phyloP scores from a whole-genome alignment of 23 tunicate genomes.

The Oikopleura vanhoeffeni region DNA sequence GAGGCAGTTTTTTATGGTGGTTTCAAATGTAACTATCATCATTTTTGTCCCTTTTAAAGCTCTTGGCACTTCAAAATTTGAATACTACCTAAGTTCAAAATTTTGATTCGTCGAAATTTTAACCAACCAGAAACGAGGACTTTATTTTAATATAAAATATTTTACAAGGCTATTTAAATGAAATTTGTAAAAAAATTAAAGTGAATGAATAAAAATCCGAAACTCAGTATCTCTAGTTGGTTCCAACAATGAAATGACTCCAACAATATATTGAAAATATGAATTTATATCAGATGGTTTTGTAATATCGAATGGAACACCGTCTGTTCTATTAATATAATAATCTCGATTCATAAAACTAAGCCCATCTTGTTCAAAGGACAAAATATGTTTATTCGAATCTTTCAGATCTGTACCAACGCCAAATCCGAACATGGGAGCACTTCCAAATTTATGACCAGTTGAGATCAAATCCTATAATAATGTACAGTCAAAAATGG shows the following conservation, averaged over 20 bases:
- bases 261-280: background rate
- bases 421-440: conserved; percentile 6
- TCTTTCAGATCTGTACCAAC: background rate
- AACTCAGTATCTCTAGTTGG: background rate
- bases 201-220: too few relatives aligned
- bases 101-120: too few relatives aligned
- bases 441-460: background rate
- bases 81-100: too few relatives aligned
- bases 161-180: too few relatives aligned
- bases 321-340: background rate
- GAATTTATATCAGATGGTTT: background rate
- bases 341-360: conserved; percentile 13
- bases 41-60: too few relatives aligned
- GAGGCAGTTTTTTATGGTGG: too few relatives aligned
- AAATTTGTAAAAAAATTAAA: too few relatives aligned
- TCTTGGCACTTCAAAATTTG: too few relatives aligned
- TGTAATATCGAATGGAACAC: background rate
- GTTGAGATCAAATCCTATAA: background rate
- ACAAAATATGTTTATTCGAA: background rate
- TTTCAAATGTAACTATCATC: too few relatives aligned
- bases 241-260: background rate
- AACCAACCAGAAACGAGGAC: too few relatives aligned
- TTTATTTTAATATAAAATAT: too few relatives aligned
- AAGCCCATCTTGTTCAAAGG: conserved; percentile 8
- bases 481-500: too few relatives aligned